Conservation (phyloP, 2,113 vertebrate genomes). For the Chlorodrepanis virens region DNA sequence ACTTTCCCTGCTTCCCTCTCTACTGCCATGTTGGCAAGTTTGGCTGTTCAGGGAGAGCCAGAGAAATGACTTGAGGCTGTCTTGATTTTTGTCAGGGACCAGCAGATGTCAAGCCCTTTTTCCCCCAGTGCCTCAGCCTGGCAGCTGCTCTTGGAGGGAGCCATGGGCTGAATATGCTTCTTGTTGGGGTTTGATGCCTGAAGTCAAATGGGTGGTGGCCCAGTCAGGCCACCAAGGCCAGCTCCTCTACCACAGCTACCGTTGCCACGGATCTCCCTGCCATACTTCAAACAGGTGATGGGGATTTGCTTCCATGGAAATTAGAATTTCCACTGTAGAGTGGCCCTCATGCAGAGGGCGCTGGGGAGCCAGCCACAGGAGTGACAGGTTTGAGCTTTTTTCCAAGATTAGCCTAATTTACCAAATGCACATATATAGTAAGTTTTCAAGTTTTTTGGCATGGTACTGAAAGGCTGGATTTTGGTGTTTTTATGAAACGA, state of each 20-base stretch:
- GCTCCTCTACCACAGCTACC: background rate
- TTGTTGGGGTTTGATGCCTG: rapidly evolving
- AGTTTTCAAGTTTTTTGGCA: background rate
- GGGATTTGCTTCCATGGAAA: background rate
- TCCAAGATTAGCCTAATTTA: background rate
- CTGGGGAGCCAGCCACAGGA: rapidly evolving
- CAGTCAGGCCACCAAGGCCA: background rate
- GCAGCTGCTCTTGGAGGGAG: background rate
- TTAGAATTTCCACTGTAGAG: background rate
- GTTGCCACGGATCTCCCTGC: rapidly evolving
- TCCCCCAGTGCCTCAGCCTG: rapidly evolving
- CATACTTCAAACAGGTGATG: rapidly evolving
- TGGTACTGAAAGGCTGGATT: background rate
- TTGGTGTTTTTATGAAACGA: background rate
- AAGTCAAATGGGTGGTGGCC: rapidly evolving
- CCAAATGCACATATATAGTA: background rate
- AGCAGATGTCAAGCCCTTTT: background rate
- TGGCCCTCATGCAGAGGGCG: rapidly evolving
- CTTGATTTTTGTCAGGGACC: background rate
- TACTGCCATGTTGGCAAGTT: background rate
- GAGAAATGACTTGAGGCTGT: background rate
- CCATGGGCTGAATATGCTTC: background rate
- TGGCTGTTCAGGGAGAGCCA: background rate
- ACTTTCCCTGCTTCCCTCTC: background rate
- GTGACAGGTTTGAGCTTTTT: background rate